Conservation (phyloP, 1,140 invertebrate species). For the Psix sp. region DNA sequence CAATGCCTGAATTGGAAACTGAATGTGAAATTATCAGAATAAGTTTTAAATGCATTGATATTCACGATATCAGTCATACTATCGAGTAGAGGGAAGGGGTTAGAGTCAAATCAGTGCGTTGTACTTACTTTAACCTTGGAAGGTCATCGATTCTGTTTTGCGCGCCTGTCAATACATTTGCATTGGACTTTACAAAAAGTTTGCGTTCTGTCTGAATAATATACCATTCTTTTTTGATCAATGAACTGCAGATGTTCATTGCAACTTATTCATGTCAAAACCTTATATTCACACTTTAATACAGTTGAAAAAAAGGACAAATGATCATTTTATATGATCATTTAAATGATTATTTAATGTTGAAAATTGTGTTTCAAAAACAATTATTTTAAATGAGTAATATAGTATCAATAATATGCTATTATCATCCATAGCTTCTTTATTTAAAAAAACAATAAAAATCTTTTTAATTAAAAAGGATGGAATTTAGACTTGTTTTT, state of each 20-base stretch:
- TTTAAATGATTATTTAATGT: no score
- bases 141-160: conserved; percentile 31
- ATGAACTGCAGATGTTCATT: conserved; percentile 4
- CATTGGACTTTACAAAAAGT: conserved; percentile 3
- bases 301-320: background rate
- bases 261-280: background rate
- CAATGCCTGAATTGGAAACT: conserved; percentile 48
- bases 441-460: no score
- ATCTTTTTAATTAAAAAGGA: no score
- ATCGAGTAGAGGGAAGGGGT: conserved; percentile 18
- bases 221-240: conserved; percentile 6
- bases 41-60: conserved; percentile 43
- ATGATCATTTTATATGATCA: background rate
- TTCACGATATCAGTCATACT: conserved; percentile 7
- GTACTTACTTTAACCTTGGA: conserved; percentile 38
- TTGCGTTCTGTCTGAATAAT: conserved; percentile 14
- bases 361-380: no score
- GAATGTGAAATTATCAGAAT: conserved; percentile 28
- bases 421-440: no score
- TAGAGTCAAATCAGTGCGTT: conserved; percentile 44
- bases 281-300: no score
- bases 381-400: no score
- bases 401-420: no score
- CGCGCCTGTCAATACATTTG: conserved; percentile 17
- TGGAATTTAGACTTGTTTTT: no score